Evolutionary conservation across 1,140 invertebrate species (phyloP).

Genomic region (Drosophila sulfurigaster): DNA sequence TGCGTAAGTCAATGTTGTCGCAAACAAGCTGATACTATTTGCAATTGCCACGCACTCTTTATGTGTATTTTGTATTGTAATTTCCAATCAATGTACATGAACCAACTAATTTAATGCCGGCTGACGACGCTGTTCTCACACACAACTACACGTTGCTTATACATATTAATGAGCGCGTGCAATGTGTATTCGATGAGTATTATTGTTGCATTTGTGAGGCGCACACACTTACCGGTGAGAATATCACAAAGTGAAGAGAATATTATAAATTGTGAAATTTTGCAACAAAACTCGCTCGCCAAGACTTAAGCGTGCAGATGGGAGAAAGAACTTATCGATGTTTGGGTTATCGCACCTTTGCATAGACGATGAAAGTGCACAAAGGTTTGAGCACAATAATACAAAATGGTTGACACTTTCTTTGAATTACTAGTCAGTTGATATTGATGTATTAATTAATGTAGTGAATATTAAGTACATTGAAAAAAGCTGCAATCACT

Average conservation of each 20-base stretch:
- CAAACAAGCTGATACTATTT: background rate
- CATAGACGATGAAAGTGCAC: too few species aligned
- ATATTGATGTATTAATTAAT: too few species aligned
- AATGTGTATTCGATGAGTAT: too few species aligned
- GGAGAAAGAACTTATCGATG: slow-evolving; percentile 17
- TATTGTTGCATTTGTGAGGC: too few species aligned
- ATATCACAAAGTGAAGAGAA: slow-evolving; percentile 5
- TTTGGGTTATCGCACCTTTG: background rate
- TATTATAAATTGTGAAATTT: slow-evolving; percentile 16
- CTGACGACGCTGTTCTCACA: slow-evolving; percentile 22
- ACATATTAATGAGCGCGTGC: too few species aligned
- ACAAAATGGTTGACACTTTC: too few species aligned
- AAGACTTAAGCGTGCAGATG: slow-evolving; percentile 34
- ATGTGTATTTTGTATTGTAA: background rate
- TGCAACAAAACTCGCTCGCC: slow-evolving; percentile 7
- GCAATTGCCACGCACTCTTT: slow-evolving; percentile 14
- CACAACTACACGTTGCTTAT: slow-evolving; percentile 1
- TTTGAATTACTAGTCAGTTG: too few species aligned
- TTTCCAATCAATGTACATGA: background rate
- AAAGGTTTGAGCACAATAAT: too few species aligned
- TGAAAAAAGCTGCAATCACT: too few species aligned
- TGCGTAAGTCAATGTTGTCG: background rate
- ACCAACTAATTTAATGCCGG: slow-evolving; percentile 37
- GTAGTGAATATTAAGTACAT: too few species aligned
- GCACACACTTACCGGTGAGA: slow-evolving; percentile 27